Evolutionary conservation across 2,113 vertebrate species (phyloP).

Genomic region (Ageneiosus marmoratus): DNA sequence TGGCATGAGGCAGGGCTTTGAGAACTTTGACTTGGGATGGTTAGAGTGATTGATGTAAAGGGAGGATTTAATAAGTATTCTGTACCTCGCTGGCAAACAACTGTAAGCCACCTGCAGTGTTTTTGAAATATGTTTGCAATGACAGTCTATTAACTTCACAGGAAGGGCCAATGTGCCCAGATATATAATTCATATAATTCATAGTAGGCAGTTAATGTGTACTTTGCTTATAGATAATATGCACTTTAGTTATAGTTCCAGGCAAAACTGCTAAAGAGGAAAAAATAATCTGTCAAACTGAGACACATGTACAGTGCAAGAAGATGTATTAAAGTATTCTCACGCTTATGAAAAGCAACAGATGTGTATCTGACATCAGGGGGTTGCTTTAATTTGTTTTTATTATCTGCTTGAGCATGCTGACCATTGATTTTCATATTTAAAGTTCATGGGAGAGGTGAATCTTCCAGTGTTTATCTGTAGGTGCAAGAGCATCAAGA

Average conservation of each 20-base stretch:
- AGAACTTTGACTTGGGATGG: conserved; percentile 8
- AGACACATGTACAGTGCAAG: background rate
- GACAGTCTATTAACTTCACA: background rate
- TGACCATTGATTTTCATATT: conserved; percentile 37
- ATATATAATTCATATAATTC: background rate
- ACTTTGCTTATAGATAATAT: background rate
- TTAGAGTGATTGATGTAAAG: background rate
- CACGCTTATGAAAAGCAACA: conserved; percentile 47
- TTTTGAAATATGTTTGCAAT: background rate
- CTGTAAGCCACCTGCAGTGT: background rate
- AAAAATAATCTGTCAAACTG: background rate
- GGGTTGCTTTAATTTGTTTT: conserved; percentile 51
- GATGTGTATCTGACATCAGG: conserved; percentile 46
- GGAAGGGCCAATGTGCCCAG: too few relatives aligned
- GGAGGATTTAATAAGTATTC: background rate
- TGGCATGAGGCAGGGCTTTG: background rate
- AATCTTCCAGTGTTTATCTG: conserved; percentile 7
- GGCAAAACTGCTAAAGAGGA: background rate
- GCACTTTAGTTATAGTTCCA: background rate
- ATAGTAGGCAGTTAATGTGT: background rate
- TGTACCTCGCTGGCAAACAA: background rate
- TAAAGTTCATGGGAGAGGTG: conserved; percentile 56
- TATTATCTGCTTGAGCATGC: conserved; percentile 43
- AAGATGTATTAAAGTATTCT: conserved; percentile 13
- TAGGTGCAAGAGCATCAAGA: conserved; percentile 1